A percentile compares a stretch with the other conserved stretches of the same genome.
Conservation (phyloP, 2,888 invertebrate genomes). For the Lacanobia oleracea region DNA sequence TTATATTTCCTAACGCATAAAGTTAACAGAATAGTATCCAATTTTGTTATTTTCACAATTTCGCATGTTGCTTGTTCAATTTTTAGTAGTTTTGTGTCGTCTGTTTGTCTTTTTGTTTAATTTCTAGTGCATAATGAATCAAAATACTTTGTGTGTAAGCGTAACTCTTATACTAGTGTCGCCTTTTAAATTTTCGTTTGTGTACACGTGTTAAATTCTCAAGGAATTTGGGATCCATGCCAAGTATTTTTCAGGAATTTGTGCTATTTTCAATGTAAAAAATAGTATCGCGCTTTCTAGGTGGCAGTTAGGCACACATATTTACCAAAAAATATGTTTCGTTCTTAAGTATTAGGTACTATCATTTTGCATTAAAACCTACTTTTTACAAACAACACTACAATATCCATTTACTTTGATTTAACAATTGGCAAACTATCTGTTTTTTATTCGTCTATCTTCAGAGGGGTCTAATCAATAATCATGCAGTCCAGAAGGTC, state of each 20-base stretch:
- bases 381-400: too few species aligned
- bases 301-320: constrained; percentile 8
- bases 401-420: background rate
- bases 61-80: background rate
- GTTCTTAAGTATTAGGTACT: too few species aligned
- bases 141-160: background rate
- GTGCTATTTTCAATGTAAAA: constrained; percentile 71
- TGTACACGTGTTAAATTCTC: constrained; percentile 62
- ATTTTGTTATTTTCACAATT: background rate
- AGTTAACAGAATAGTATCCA: background rate
- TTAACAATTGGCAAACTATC: background rate
- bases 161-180: constrained; percentile 20
- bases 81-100: background rate
- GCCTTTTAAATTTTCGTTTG: constrained; percentile 46
- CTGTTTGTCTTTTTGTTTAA: background rate
- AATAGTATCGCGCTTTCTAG: constrained; percentile 45
- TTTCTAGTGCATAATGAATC: constrained; percentile 1
- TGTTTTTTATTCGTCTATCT: constrained; percentile 1
- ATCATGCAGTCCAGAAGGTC: constrained; percentile 10
- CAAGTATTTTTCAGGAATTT: constrained; percentile 73
- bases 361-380: too few species aligned
- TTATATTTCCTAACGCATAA: background rate
- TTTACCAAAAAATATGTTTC: constrained; percentile 7
- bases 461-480: constrained; percentile 23
- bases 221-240: constrained; percentile 72